phyloP scores from a whole-genome alignment of 2,797 vertebrate genomes.

The Muscicapa striata region DNA sequence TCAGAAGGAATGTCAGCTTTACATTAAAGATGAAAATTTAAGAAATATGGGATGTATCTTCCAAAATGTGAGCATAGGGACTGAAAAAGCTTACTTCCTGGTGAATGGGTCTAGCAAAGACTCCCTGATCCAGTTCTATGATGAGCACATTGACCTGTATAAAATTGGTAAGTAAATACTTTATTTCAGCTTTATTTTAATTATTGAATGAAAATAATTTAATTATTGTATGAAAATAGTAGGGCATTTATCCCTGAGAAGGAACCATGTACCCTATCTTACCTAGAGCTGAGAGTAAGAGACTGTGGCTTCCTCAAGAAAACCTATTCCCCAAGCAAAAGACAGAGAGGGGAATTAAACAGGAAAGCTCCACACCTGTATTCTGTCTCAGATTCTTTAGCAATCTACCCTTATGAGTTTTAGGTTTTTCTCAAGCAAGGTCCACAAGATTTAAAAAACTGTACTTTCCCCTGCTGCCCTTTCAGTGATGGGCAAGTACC shows the following conservation, averaged over 20 bases:
- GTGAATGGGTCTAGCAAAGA: neutral
- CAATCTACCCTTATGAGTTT: neutral
- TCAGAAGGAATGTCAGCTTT: too few relatives aligned
- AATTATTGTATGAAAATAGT: neutral
- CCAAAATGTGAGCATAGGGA: too few relatives aligned
- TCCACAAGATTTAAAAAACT: neutral
- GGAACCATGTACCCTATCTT: neutral
- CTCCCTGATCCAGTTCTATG: neutral
- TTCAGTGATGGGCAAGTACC: neutral
- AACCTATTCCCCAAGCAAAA: neutral
- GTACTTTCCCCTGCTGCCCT: neutral
- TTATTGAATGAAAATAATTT: neutral
- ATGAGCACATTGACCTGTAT: neutral
- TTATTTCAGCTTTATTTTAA: neutral
- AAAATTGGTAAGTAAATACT: slow-evolving; percentile 24
- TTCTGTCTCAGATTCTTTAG: neutral
- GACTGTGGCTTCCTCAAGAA: neutral
- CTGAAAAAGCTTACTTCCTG: neutral
- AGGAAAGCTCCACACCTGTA: neutral
- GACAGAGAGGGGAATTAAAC: neutral
- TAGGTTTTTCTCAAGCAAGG: neutral
- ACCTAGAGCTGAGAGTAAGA: neutral
- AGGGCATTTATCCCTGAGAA: neutral
- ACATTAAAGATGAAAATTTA: too few relatives aligned
- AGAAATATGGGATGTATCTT: too few relatives aligned